Evolutionary conservation across 2,888 invertebrate genomes (phyloP).

Genomic region (Cremastinae sp.): DNA sequence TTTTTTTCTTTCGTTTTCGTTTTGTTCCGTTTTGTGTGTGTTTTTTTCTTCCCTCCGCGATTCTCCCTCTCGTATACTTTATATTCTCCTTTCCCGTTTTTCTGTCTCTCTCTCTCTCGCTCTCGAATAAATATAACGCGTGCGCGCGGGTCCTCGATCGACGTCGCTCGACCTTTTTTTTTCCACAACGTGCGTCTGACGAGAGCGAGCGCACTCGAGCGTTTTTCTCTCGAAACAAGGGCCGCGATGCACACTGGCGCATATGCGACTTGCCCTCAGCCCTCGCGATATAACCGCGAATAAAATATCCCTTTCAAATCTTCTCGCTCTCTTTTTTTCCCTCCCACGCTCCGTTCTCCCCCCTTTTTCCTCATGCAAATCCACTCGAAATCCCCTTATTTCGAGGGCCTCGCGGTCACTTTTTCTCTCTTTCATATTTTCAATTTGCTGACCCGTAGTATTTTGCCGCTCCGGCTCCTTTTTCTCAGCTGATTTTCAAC

Average conservation of each 20-base stretch:
- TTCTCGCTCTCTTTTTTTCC: background rate
- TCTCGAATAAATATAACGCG: constrained; percentile 58
- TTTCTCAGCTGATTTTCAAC: too few species aligned
- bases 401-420: background rate
- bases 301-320: background rate
- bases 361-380: background rate
- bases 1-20: background rate
- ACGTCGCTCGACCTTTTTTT: constrained; percentile 28
- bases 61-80: background rate
- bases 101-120: constrained; percentile 24
- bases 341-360: background rate
- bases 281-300: background rate
- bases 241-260: background rate
- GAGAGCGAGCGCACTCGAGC: constrained; percentile 12
- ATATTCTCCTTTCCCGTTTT: constrained; percentile 33
- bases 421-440: constrained; percentile 14
- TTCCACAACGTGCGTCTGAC: constrained; percentile 8
- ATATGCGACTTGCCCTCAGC: background rate
- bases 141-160: constrained; percentile 23
- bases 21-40: background rate
- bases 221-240: constrained; percentile 8
- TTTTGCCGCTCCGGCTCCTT: too few species aligned
- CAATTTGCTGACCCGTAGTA: background rate
- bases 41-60: background rate
- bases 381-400: background rate